Percentiles rank a stretch among this genome's conserved stretches.
Evolutionary conservation across 1,140 invertebrate genomes (phyloP).

Genomic region (Sycobia sp.): DNA sequence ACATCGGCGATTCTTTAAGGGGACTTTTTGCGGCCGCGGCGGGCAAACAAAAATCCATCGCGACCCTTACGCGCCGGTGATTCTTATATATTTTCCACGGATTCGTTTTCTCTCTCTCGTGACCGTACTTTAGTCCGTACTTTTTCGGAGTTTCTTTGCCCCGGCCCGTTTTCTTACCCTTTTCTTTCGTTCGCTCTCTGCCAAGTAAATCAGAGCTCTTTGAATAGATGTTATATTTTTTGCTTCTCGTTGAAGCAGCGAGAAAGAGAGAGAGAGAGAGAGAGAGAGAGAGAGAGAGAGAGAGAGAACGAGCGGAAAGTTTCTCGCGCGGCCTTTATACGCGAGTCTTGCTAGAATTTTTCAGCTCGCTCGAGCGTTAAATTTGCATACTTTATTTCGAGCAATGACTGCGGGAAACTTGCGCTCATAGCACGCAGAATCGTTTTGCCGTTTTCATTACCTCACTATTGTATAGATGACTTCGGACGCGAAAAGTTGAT

Average conservation of each 20-base stretch:
- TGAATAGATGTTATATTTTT: conserved; percentile 9
- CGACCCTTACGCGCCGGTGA: neutral
- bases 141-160: conserved; percentile 16
- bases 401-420: neutral
- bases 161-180: neutral
- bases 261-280: too few relatives aligned
- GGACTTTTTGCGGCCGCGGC: neutral
- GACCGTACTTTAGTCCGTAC: neutral
- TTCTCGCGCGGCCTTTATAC: neutral
- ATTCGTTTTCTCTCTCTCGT: too few relatives aligned
- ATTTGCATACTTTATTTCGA: conserved; percentile 1
- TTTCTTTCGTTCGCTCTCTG: neutral
- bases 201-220: conserved; percentile 4
- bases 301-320: too few relatives aligned
- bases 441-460: conserved; percentile 4
- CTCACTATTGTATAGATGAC: neutral
- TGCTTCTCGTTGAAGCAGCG: neutral
- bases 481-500: neutral
- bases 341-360: conserved; percentile 1
- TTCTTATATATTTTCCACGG: neutral
- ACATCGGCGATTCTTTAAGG: conserved; percentile 18
- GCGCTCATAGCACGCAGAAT: neutral
- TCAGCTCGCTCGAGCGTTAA: neutral
- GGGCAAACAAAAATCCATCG: conserved; percentile 13
- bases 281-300: too few relatives aligned